Evolutionary conservation across 2,888 invertebrate genomes (phyloP).

Genomic region (Pseudolycoriella hygida): DNA sequence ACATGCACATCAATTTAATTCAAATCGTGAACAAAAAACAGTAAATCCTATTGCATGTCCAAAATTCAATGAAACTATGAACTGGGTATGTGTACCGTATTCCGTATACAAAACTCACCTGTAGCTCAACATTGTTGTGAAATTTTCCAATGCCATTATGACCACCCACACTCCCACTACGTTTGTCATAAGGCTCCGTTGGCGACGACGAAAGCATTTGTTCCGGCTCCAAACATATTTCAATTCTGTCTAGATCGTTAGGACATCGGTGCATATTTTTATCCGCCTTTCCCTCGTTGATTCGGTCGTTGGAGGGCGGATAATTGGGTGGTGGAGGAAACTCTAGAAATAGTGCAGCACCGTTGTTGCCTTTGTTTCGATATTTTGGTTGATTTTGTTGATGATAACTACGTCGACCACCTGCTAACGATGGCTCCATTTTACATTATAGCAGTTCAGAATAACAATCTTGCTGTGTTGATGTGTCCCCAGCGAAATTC

Average conservation of each 20-base stretch:
- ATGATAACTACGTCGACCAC: neutral
- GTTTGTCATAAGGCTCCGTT: neutral
- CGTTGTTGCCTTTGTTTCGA: neutral
- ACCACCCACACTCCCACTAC: neutral
- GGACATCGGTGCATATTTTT: constrained; percentile 19
- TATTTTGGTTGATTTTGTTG: neutral
- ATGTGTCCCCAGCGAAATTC: neutral
- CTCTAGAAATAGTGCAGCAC: constrained; percentile 33
- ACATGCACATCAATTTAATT: too few species aligned
- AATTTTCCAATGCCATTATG: constrained; percentile 2
- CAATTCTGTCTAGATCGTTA: constrained; percentile 26
- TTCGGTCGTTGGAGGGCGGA: constrained; percentile 5
- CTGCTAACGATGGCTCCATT: neutral
- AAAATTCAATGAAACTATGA: neutral
- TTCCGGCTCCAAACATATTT: constrained; percentile 23
- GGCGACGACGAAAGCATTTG: constrained; percentile 5
- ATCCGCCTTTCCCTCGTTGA: neutral
- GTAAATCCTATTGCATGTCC: constrained; percentile 26
- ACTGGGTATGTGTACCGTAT: neutral
- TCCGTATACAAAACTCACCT: constrained; percentile 3
- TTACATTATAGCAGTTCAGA: constrained; percentile 1
- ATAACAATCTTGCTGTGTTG: neutral
- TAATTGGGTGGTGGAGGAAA: constrained; percentile 53
- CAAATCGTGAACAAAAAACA: constrained; percentile 10
- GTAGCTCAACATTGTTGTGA: constrained; percentile 2